Conservation (phyloP, 2,113 vertebrate species). For the Synodontis membranacea region DNA sequence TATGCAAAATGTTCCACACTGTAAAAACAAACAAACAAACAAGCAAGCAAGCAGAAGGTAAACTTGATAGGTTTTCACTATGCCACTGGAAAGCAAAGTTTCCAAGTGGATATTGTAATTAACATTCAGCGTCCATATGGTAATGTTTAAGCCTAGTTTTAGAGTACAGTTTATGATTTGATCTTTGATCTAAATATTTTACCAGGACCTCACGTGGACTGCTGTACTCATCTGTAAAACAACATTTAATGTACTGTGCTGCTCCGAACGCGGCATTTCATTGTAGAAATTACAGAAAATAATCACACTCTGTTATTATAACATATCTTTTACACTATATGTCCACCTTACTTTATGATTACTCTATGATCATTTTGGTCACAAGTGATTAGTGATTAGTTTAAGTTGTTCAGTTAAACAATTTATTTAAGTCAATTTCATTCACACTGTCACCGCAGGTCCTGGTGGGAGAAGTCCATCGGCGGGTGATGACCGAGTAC, state of each 20-base stretch:
- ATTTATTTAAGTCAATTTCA: not conserved
- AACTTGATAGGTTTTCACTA: not conserved
- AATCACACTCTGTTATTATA: not conserved
- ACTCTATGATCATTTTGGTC: not conserved
- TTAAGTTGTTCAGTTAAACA: not conserved
- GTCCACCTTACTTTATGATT: not conserved
- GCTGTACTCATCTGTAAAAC: not conserved
- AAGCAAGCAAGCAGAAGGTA: too few relatives aligned
- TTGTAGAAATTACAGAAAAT: not conserved
- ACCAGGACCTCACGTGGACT: not conserved
- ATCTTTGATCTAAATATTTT: not conserved
- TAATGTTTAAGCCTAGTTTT: not conserved
- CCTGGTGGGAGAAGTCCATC: constrained; percentile 82
- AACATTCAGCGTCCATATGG: not conserved
- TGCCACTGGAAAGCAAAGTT: not conserved
- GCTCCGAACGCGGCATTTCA: not conserved
- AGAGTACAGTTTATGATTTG: not conserved
- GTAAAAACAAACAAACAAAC: not conserved
- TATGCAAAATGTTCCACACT: not conserved
- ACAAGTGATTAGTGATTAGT: not conserved
- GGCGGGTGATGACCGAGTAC: constrained; percentile 80
- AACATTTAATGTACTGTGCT: not conserved
- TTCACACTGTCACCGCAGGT: constrained; percentile 60
- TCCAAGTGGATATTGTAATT: not conserved
- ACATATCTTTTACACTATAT: not conserved